These are phyloP conservation scores for Actenoides lindsayi DNA, from an alignment of 2,113 vertebrate genomes.

Conservation along the genomic window DNA sequence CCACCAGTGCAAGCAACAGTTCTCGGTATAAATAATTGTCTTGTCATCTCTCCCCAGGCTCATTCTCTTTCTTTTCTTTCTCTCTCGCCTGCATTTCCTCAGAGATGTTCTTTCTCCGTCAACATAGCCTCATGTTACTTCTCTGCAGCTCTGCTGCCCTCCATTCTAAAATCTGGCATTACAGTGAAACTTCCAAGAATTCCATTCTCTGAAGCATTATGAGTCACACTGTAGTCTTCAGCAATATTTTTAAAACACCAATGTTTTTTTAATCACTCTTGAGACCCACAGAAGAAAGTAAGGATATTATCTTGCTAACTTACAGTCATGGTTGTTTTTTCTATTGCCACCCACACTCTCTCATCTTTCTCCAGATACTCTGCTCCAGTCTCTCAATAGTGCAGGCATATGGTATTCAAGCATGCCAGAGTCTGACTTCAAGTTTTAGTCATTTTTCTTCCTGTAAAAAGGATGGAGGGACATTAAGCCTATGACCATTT, in stretches of 20 bases:
- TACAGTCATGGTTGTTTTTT: constrained; percentile 66
- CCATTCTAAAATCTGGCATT: constrained; percentile 68
- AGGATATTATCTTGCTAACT: constrained; percentile 72
- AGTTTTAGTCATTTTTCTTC: constrained; percentile 60
- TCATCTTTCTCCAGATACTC: constrained; percentile 69
- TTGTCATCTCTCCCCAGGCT: constrained; percentile 9
- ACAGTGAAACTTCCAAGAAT: constrained; percentile 71
- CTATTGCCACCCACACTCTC: constrained; percentile 68
- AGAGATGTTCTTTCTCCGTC: constrained; percentile 41
- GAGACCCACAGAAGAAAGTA: constrained; percentile 73
- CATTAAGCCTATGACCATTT: constrained; percentile 1
- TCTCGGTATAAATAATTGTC: constrained; percentile 19
- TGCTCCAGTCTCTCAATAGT: constrained; percentile 62
- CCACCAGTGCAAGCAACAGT: neutral
- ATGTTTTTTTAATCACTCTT: constrained; percentile 72
- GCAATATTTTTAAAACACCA: constrained; percentile 71
- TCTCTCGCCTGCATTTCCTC: constrained; percentile 13
- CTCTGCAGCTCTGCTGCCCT: constrained; percentile 67
- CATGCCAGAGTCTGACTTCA: constrained; percentile 68
- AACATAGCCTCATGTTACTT: constrained; percentile 56
- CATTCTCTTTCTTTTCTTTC: constrained; percentile 3
- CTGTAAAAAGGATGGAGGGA: constrained; percentile 45
- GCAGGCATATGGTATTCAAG: constrained; percentile 63
- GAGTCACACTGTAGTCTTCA: constrained; percentile 69
- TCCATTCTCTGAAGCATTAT: constrained; percentile 71